Conservation (phyloP, 2,797 vertebrate genomes). For the Fringilla coelebs region DNA sequence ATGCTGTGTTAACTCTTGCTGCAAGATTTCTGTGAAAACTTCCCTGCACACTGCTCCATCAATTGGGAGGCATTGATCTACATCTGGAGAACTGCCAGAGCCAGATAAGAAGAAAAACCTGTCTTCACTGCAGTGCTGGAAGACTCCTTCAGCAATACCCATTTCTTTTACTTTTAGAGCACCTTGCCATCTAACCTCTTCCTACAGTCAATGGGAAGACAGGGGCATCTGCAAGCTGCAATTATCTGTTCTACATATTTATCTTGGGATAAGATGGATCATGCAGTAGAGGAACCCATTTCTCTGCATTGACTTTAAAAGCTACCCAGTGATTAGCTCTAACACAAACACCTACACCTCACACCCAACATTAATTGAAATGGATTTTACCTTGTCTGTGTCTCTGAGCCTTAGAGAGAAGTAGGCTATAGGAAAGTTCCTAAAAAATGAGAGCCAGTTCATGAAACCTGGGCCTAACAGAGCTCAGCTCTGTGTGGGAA, state of each 20-base stretch:
- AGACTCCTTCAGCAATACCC: not conserved
- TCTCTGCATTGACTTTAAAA: not conserved
- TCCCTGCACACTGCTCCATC: not conserved
- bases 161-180: not conserved
- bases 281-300: not conserved
- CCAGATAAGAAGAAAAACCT: not conserved
- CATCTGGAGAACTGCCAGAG: not conserved
- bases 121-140: not conserved
- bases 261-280: not conserved
- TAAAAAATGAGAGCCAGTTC: not conserved
- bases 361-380: not conserved
- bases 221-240: not conserved
- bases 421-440: not conserved
- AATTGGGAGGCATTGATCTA: not conserved
- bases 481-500: not conserved
- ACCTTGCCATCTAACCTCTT: not conserved
- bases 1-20: not conserved
- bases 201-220: not conserved
- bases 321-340: not conserved
- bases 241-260: not conserved
- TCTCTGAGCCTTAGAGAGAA: not conserved
- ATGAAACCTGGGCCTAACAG: not conserved
- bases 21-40: not conserved
- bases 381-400: not conserved
- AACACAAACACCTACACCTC: not conserved